Base-by-base conservation (phyloP, 2,113 vertebrate genomes). In the Xenopus laevis region DNA sequence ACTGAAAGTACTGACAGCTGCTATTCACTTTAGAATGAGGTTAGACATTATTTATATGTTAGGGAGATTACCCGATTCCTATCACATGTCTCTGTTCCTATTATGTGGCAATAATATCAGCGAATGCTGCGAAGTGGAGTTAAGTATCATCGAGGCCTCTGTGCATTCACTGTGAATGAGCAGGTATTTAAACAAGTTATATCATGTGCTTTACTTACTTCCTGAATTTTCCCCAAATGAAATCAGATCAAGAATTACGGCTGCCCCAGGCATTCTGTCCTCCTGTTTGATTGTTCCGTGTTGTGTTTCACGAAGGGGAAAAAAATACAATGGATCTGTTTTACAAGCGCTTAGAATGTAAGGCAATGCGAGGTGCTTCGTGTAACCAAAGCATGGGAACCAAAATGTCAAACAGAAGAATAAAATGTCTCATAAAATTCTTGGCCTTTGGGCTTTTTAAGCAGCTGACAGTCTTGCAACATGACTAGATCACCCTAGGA, bases 361-460 rank as follows among this genome's bases (percentile, higher is more conserved):
- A 77, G 70, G 78, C 70, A 72, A 74, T 78, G 79, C 65, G 68
- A 71, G 57, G 44, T 68, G 63, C 67, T 74, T 72, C 64, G 58
- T 82, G 78, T 71, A 79, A 81, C 79, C 65, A 53, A 82, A 81
- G 79, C 70, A 71, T 81, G 79, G 77, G 79, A 81, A 81, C 65
- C 52, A 50, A 65, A 64, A 71, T 67, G 47, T 71, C 62, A 50
- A 44, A 46, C 46, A 58, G 65, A 64, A 57, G 67, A 71, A 80
- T 53, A 52, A 45, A 71, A 68, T 71, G 72, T 68, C 67, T 74
- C 21, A 72, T 77, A 59, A 69, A 80, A 75, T 50, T 67, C 60
- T 64, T 77, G 57, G 21, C 79, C 77, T 60, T 12, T 61, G 74
- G 52, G 66, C 57, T 64, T 67, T 60, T 23, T 27, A 45, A 46